Evolutionary conservation across 2,113 vertebrate species (phyloP).

Genomic region (Brachyhypopomus gauderio): DNA sequence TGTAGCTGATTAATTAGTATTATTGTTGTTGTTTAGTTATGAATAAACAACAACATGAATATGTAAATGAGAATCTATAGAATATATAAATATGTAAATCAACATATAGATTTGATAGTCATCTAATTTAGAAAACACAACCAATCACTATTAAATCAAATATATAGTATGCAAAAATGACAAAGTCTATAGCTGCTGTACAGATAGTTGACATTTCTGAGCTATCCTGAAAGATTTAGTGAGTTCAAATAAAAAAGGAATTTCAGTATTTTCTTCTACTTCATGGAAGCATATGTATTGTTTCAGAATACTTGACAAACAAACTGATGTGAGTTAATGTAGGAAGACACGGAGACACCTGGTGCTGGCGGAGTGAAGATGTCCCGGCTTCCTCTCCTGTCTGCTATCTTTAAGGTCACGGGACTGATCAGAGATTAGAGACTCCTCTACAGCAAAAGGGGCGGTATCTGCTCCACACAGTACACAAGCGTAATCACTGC

Average conservation of each 20-base stretch:
- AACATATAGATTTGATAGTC: not conserved
- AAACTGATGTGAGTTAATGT: not conserved
- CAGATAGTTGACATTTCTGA: not conserved
- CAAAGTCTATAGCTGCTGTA: not conserved
- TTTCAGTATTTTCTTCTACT: not conserved
- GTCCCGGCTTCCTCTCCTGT: not conserved
- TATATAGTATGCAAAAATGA: not conserved
- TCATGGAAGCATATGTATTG: not conserved
- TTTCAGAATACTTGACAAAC: not conserved
- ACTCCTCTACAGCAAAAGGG: constrained; percentile 45
- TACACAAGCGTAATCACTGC: constrained; percentile 69
- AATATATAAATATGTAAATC: not conserved
- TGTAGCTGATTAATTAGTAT: not conserved
- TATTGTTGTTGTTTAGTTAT: no score
- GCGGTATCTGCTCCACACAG: constrained; percentile 52
- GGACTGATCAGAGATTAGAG: constrained; percentile 53
- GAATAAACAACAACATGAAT: not conserved
- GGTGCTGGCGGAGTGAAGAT: not conserved
- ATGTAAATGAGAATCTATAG: not conserved
- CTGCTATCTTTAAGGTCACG: constrained; percentile 65
- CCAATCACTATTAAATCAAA: constrained; percentile 2
- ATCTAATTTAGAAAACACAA: not conserved
- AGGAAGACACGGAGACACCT: not conserved
- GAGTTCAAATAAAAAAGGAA: not conserved
- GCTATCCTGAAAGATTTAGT: no score